Evolutionary conservation across 2,888 invertebrate genomes (phyloP), one percentile per base, ranked within the genome.

Genomic region (Taenaris catops): DNA sequence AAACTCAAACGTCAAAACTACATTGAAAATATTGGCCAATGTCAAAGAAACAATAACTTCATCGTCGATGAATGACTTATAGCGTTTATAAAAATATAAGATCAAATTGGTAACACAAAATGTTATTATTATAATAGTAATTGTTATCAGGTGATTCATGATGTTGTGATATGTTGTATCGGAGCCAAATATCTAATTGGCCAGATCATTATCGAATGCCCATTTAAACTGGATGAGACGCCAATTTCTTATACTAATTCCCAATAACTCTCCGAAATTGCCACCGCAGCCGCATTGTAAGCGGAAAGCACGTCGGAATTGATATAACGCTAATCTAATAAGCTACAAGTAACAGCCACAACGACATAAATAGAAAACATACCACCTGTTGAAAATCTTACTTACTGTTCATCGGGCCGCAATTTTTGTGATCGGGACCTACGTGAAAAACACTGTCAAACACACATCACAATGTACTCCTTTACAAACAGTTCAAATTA

Each of bases 361-460:
- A 65, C 60, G 64, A 79, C 70, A 75, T 67, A 55, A 61, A 68
- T 56, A 60, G 56, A 55, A 63, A 44, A 49, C 84, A 81, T 80
- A 79, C 81, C 75, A 70, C 69, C 71, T 69, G 63, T 68, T 66
- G 60, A 55, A 68, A 68, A 65, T 70, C 65, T 75, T 86, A 88
- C 87, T 88, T 84, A 88, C 87, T 87, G 76, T 70, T 80, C 63
- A 83, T 70, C 59, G 87, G 75, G 63, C 83, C 79, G 86, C 87
- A 88, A 75, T 66, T 81, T 76, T 80, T 80, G 81, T 86, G 84
- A 72, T 83, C 87, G 57, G 87, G 87, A 88, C 87, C 87, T 88
- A 87, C 73, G 76, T 78, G 78, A 84, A 73, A 86, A 86, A 86
- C 73, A 81, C 74, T 71, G 64, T 84, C 72, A 86, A 83, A 83